phyloP scores from a whole-genome alignment of 2,797 vertebrate species.

The Sebastes kiyomatsui region DNA sequence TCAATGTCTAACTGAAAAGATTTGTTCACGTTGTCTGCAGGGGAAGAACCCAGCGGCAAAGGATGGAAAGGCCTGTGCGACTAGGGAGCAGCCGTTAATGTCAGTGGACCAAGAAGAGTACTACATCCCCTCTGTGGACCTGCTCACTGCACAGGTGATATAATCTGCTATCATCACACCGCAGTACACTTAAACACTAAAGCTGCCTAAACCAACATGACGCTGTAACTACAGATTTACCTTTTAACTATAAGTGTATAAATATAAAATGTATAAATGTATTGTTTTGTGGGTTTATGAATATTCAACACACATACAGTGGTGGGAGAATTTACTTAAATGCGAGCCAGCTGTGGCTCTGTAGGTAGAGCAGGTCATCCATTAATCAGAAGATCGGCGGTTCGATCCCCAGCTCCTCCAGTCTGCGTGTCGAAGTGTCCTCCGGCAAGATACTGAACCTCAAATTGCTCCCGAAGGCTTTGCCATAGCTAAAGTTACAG shows the following conservation, averaged over 20 bases:
- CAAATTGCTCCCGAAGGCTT: too few relatives aligned
- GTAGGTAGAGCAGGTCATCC: too few relatives aligned
- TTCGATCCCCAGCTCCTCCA: too few relatives aligned
- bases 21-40: conserved; percentile 44
- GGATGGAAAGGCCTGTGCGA: conserved; percentile 66
- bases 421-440: too few relatives aligned
- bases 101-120: conserved; percentile 85
- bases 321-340: too few relatives aligned
- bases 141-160: conserved; percentile 95
- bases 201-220: background rate
- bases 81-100: conserved; percentile 75
- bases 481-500: too few relatives aligned
- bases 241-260: background rate
- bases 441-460: fast-evolving
- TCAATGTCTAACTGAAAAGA: background rate
- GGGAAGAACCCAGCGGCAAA: conserved; percentile 77
- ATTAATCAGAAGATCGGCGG: fast-evolving
- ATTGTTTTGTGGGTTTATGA: background rate
- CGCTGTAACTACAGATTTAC: background rate
- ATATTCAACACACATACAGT: background rate
- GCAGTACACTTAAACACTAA: too few relatives aligned
- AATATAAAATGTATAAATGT: background rate
- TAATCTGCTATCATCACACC: background rate
- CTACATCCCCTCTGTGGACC: conserved; percentile 95
- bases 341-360: fast-evolving